Evolutionary conservation across 92 coral and sea anemone genomes (phyloP), one percentile per base, ranked within the genome.

Genomic region (Parazoanthus swiftii): DNA sequence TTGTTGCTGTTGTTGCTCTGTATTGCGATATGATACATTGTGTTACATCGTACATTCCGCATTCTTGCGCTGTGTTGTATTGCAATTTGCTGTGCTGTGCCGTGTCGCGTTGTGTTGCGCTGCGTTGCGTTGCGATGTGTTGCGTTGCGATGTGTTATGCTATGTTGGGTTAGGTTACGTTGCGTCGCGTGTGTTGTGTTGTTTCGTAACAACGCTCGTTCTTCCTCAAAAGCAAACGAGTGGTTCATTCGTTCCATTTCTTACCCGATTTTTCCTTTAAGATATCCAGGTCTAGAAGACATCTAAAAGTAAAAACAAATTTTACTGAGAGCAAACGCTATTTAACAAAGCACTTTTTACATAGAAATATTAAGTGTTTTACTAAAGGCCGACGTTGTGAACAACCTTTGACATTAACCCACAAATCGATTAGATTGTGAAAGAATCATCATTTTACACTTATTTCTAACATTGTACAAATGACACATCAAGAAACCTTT

Each of bases 241-340:
- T 23, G n/a, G 18, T 4, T 18, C 6, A 51, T 66, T 26, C 33
- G 18, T 21, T 65, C 18, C 73, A 16, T 18, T 8, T 58, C 77
- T 84, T 81, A 94, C 98, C 98, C 89, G 98, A 86, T 68, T 94
- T 95, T 44, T 96, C 99, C 85, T 93, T 89, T 20, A 96, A 89
- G 29, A 96, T 86, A 29, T 95, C 99, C 73, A 96, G 88, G 80
- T 96, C 99, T 48, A 96, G 86, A 23, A 96, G 98, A 77, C 99
- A 96, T 83, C 98, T 95, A 66, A 1, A 66, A 8, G 36, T 51
- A 43, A 21, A 78, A 21, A 78, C n/a, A 86, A 56, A 80, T 0
- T 7, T 1, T 63, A 3, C 33, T 21, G 15, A 8, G 10, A 65
- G n/a, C 5, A 7, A 16, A 66, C 23, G 18, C 3, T 18, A 20